Conservation (phyloP, 2,797 vertebrate species). For the Peromyscus attwateri region DNA sequence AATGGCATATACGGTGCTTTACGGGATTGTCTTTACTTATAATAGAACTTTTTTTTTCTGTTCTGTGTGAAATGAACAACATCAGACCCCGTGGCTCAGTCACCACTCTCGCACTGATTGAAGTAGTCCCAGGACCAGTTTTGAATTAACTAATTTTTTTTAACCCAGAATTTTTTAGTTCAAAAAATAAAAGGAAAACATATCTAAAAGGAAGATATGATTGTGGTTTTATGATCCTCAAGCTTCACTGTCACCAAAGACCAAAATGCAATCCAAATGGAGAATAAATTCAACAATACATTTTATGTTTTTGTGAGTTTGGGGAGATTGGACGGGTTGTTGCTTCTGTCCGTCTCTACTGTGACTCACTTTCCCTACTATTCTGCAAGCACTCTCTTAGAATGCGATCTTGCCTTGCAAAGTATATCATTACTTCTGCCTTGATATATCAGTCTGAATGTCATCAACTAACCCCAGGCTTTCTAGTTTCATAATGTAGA, state of each 20-base stretch:
- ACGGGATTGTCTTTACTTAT: slow-evolving; percentile 35
- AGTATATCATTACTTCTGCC: slow-evolving; percentile 75
- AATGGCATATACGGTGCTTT: slow-evolving; percentile 24
- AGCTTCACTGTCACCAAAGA: neutral
- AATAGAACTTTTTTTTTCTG: neutral
- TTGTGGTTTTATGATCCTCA: neutral
- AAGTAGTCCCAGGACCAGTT: slow-evolving; percentile 32
- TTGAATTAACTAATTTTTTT: slow-evolving; percentile 45
- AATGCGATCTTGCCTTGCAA: slow-evolving; percentile 63
- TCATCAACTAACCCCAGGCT: slow-evolving; percentile 69
- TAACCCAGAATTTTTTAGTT: slow-evolving; percentile 42
- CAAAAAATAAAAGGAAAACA: neutral
- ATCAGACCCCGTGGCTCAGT: neutral
- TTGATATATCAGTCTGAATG: slow-evolving; percentile 68
- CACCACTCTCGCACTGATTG: slow-evolving; percentile 21
- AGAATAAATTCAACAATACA: neutral
- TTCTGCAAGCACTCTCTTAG: slow-evolving; percentile 75
- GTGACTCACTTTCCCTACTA: slow-evolving; percentile 69
- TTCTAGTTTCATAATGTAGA: slow-evolving; percentile 71
- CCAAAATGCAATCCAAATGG: neutral
- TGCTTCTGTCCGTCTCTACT: slow-evolving; percentile 71
- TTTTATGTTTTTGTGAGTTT: neutral
- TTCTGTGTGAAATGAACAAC: neutral
- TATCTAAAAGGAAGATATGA: neutral
- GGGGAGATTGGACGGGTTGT: slow-evolving; percentile 24